phyloP scores from a whole-genome alignment of 1,140 invertebrate genomes.

The Dufourea novaeangliae region DNA sequence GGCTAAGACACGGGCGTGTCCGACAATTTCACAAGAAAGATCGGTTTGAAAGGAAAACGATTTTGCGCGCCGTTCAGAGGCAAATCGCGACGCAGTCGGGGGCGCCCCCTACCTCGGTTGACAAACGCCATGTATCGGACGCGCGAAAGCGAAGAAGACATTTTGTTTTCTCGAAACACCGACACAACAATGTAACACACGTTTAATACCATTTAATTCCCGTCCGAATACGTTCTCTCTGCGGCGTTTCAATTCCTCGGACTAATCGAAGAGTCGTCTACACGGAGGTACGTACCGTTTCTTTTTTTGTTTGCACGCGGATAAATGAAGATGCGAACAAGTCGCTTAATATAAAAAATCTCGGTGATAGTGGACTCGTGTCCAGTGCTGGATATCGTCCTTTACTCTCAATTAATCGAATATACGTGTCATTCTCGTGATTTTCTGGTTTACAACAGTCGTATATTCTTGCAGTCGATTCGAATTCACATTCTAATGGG shows the following conservation, averaged over 20 bases:
- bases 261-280: background rate
- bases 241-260: constrained; percentile 20
- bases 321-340: background rate
- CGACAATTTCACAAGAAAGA: constrained; percentile 22
- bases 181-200: constrained; percentile 1
- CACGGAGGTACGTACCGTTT: background rate
- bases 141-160: constrained; percentile 11
- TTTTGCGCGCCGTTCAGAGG: background rate
- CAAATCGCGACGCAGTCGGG: too few species aligned
- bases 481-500: too few species aligned
- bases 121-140: background rate
- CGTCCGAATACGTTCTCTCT: background rate
- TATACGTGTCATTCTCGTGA: too few species aligned
- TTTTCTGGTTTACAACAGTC: too few species aligned
- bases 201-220: constrained; percentile 1
- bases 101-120: too few species aligned
- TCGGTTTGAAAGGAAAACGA: background rate
- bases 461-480: too few species aligned
- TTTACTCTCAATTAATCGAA: too few species aligned
- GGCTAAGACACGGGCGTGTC: background rate
- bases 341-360: constrained; percentile 22
- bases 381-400: background rate
- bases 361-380: constrained; percentile 19
- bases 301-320: too few species aligned
- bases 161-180: constrained; percentile 11